phyloP scores from a whole-genome alignment of 2,797 vertebrate genomes.

The Parauchenoglanis punctatus region DNA sequence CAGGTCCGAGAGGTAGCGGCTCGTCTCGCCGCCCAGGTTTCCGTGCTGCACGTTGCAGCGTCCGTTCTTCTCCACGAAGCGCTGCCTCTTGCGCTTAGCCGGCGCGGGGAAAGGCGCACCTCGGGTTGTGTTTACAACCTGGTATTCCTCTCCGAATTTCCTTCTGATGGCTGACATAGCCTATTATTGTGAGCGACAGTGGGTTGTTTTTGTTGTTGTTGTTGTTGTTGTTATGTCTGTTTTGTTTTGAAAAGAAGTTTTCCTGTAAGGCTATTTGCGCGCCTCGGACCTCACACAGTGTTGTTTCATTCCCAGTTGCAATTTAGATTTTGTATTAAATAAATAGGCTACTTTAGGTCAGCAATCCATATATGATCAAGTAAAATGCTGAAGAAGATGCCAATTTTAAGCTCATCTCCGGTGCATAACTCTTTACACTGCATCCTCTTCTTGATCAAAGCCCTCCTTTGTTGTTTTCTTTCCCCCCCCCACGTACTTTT shows the following conservation, averaged over 20 bases:
- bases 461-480: neutral
- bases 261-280: neutral
- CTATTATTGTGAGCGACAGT: conserved; percentile 16
- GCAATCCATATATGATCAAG: neutral
- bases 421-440: conserved; percentile 28
- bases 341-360: neutral
- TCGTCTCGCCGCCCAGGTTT: conserved; percentile 88
- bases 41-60: conserved; percentile 92
- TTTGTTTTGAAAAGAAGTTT: conserved; percentile 39
- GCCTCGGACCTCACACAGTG: neutral
- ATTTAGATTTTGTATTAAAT: neutral
- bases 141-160: conserved; percentile 88
- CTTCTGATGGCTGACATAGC: conserved; percentile 81
- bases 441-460: neutral
- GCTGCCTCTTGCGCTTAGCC: conserved; percentile 81
- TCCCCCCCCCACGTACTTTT: neutral
- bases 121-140: conserved; percentile 78
- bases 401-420: neutral
- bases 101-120: conserved; percentile 72
- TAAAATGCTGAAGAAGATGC: neutral
- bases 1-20: conserved; percentile 87
- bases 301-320: neutral
- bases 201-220: neutral
- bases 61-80: conserved; percentile 92
- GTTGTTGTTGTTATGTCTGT: neutral